These are phyloP conservation scores for Petrocephalus zakoni DNA, from an alignment of 2,113 vertebrate species.

Conservation along the genomic window DNA sequence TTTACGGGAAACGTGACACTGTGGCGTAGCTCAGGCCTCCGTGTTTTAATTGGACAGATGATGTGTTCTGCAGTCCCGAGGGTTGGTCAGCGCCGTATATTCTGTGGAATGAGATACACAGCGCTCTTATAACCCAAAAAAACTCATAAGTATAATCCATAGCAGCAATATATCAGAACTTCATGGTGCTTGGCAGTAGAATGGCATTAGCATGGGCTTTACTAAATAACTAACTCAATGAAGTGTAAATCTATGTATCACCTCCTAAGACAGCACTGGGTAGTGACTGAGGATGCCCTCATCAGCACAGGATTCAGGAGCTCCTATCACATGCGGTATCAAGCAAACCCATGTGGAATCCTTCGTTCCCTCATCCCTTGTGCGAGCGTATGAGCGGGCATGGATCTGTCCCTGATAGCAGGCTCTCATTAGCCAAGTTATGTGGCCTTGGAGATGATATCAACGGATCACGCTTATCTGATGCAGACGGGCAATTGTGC, in stretches of 20 bases:
- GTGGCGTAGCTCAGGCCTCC: neutral
- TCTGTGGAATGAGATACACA: constrained; percentile 12
- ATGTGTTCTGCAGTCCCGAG: constrained; percentile 18
- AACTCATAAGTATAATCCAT: constrained; percentile 30
- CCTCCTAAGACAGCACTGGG: neutral
- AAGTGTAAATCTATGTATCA: constrained; percentile 43
- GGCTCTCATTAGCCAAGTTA: constrained; percentile 37
- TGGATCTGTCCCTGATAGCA: constrained; percentile 17
- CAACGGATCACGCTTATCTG: constrained; percentile 44
- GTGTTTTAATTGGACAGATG: neutral
- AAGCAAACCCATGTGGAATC: neutral
- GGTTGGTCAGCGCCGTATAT: constrained; percentile 8
- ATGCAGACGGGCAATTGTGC: constrained; percentile 44
- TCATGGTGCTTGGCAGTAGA: constrained; percentile 36
- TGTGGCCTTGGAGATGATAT: constrained; percentile 31
- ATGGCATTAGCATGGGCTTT: constrained; percentile 44
- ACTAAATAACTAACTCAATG: constrained; percentile 45
- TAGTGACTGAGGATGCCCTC: neutral
- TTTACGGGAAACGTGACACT: neutral
- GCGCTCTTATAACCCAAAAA: constrained; percentile 37
- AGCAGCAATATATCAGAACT: constrained; percentile 45
- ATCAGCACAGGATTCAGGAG: neutral
- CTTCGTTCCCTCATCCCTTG: neutral
- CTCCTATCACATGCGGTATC: neutral
- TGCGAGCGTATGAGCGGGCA: neutral